These are phyloP conservation scores for Rhabdophis nuchalis DNA, from an alignment of 2,797 vertebrate species.

Conservation along the genomic window DNA sequence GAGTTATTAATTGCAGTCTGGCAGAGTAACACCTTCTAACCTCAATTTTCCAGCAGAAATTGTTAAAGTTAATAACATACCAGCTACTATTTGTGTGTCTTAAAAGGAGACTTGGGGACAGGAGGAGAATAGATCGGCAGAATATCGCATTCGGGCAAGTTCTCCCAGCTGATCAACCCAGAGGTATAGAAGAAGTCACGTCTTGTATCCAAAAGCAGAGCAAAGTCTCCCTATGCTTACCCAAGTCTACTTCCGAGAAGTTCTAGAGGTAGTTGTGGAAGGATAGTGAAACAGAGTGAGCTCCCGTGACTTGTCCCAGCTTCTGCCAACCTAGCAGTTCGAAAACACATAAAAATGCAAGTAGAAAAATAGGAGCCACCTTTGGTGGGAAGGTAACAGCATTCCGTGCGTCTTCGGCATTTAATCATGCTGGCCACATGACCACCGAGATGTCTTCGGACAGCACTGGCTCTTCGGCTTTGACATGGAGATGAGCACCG, in stretches of 20 bases:
- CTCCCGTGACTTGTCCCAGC: no score
- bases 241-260: neutral
- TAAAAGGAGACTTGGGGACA: conserved; percentile 38
- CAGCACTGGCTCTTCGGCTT: no score
- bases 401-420: no score
- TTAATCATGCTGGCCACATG: no score
- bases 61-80: conserved; percentile 53
- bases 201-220: neutral
- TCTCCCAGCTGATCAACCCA: neutral
- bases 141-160: neutral
- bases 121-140: conserved; percentile 2
- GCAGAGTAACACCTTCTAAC: conserved; percentile 55
- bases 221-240: neutral
- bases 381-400: no score
- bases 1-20: conserved; percentile 62
- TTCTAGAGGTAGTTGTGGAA: neutral
- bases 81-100: conserved; percentile 44
- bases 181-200: neutral
- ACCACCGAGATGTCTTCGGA: no score
- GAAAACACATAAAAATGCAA: no score
- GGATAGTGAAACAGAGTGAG: neutral
- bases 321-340: no score
- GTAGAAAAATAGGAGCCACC: no score
- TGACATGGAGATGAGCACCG: no score
- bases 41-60: conserved; percentile 63